Evolutionary conservation across 2,113 vertebrate species (phyloP).

Genomic region (Lasiurus borealis): DNA sequence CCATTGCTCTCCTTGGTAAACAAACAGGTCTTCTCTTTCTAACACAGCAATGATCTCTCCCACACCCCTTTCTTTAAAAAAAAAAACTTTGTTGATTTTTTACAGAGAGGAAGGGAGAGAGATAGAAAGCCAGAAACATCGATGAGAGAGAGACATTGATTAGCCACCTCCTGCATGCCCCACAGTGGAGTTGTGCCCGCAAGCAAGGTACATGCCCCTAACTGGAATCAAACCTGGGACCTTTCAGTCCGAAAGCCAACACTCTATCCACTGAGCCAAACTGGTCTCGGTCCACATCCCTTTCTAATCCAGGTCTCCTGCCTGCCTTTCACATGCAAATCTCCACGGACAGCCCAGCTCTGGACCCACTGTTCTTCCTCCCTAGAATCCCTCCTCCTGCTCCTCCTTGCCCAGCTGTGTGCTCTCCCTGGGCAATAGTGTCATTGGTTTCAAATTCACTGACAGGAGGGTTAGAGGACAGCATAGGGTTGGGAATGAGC

Average conservation of each 20-base stretch:
- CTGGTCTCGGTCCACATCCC: no score
- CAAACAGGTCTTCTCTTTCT: neutral
- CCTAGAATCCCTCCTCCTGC: neutral
- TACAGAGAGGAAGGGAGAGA: no score
- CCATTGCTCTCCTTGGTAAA: neutral
- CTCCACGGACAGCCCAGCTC: neutral
- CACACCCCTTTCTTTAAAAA: no score
- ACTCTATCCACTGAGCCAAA: no score
- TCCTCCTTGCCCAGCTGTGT: neutral
- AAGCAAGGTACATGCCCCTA: no score
- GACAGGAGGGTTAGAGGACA: accelerated
- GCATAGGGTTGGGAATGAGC: neutral
- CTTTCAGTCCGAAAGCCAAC: no score
- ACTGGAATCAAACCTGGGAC: no score
- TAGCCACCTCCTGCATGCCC: no score
- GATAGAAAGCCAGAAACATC: no score
- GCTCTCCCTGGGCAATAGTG: neutral
- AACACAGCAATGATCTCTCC: neutral
- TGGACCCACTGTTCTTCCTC: neutral
- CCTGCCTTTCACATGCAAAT: neutral
- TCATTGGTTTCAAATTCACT: neutral
- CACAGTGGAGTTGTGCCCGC: no score
- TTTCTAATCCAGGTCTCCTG: neutral
- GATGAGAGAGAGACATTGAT: no score
- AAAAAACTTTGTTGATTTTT: no score